Base-by-base conservation (phyloP, 2,113 vertebrate species). In the Phoxinus phoxinus region DNA sequence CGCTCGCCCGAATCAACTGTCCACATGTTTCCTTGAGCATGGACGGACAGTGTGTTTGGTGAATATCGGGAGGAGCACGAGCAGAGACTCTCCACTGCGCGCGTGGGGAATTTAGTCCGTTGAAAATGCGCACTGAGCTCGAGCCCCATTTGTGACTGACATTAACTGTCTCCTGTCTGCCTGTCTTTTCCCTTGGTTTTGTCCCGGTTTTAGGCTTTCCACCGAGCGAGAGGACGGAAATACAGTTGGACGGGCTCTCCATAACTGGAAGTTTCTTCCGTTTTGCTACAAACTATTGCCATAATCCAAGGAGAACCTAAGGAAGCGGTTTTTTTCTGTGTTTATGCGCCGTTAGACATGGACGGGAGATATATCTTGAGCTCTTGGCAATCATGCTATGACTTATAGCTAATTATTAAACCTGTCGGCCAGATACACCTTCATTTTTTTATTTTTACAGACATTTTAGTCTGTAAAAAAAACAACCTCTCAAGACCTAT, bases 121-220 rank as follows among this genome's bases (percentile, higher is more conserved):
- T 90, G 92, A 94, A 92, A 96, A 94, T 97, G 94, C 94, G 93
- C 92, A 88, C 89, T 96, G 96, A 95, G 94, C 95, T 92, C 35
- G 78, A 83, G 96, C 94, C 95, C 96, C 96, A 96, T 96, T 96
- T 96, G 79, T 86, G 96, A 95, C 93, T 94, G 94, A 94, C 96
- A 96, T 95, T 96, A 96, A 96, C 96, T 95, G 95, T 95, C 96
- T 96, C 95, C 94, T 92, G 94, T 93, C 93, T 94, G 95, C 95
- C 93, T 91, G 92, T 94, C 94, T 94, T 93, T 92, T 94, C 85
- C 93, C 76, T 83, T 87, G 88, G 87, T 94, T 93, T 94, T 93
- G 93, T 88, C 86, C 89, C 89, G 65, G 84, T 84, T 86, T 87
- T 86, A 86, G 92, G 95, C 95, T 63, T 73, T 92, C 85, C 90